Conservation (phyloP, 2,113 vertebrate species). For the Rhinolophus ferrumequinum region DNA sequence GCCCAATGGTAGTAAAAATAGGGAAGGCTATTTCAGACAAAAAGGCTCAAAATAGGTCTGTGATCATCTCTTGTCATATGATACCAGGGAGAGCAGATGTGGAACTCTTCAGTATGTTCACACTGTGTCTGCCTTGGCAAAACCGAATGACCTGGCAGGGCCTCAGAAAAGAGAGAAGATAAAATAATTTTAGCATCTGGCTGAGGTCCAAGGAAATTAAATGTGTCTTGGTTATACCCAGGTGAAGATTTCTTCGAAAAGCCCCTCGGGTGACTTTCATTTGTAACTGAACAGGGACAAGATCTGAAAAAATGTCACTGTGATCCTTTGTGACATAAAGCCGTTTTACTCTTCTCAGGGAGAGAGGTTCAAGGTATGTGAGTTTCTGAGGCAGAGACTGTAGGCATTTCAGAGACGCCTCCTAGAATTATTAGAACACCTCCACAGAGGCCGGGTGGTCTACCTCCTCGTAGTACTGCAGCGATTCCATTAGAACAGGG, state of each 20-base stretch:
- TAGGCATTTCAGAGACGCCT: background rate
- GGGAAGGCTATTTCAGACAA: slow-evolving; percentile 67
- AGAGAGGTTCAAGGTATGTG: background rate
- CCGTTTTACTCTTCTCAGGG: background rate
- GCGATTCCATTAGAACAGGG: background rate
- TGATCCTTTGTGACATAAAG: background rate
- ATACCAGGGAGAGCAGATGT: slow-evolving; percentile 50
- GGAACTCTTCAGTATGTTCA: background rate
- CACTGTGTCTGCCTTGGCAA: background rate
- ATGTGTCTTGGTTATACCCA: background rate
- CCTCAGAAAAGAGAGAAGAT: background rate
- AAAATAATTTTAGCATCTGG: background rate
- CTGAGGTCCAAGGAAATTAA: background rate
- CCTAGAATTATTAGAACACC: background rate
- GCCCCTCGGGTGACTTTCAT: background rate
- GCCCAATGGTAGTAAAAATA: slow-evolving; percentile 65
- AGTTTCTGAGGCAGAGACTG: background rate
- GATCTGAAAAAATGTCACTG: background rate
- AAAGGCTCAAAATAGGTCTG: slow-evolving; percentile 59
- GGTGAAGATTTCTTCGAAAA: background rate
- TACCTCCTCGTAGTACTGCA: background rate
- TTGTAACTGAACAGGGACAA: background rate
- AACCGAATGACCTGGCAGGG: background rate
- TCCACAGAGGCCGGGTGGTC: background rate
- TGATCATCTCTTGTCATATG: slow-evolving; percentile 52